A percentile compares a stretch with the other conserved stretches of the same genome.
Evolutionary conservation across 2,113 vertebrate genomes (phyloP).

Genomic region (human): GRCh38 chr11:65633001-65633500

Average conservation of each 20-base stretch:
- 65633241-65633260: too few relatives aligned
- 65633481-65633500: background rate
- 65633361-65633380: background rate
- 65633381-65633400: background rate
- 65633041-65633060: background rate
- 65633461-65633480: background rate
- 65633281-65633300: background rate
- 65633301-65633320: background rate
- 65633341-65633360: background rate
- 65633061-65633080: background rate
- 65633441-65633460: background rate
- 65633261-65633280: background rate
- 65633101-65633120: background rate
- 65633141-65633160: background rate
- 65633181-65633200: background rate
- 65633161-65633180: background rate
- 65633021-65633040: too few relatives aligned
- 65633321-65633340: background rate
- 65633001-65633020: too few relatives aligned
- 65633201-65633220: background rate
- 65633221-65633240: background rate
- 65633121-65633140: background rate
- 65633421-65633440: background rate
- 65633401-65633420: background rate
- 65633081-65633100: background rate